Conservation (phyloP, 2,113 vertebrate genomes). For the Petrocephalus zakoni region DNA sequence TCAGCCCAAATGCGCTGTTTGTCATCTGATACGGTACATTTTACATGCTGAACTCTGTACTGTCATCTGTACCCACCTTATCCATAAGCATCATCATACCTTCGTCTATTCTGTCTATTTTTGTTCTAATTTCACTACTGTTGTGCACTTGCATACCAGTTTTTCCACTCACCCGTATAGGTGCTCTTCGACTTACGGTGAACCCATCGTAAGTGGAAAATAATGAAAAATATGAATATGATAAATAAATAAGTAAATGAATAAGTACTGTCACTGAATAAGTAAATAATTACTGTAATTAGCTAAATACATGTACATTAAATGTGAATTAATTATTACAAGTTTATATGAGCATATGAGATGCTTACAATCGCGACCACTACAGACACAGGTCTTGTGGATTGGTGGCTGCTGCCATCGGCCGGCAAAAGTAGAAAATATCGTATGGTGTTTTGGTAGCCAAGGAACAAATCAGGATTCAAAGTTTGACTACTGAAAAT, state of each 20-base stretch:
- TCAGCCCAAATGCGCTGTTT: neutral
- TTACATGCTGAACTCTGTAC: neutral
- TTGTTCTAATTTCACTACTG: neutral
- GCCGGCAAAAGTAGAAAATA: neutral
- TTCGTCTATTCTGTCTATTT: neutral
- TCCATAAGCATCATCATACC: neutral
- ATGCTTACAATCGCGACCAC: neutral
- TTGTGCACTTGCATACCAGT: neutral
- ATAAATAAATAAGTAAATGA: neutral
- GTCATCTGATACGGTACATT: neutral
- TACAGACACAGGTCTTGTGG: neutral
- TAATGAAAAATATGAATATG: neutral
- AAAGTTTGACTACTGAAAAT: neutral
- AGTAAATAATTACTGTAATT: neutral
- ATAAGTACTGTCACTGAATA: neutral
- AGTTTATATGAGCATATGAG: neutral
- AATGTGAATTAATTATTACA: neutral
- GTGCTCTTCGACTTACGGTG: neutral
- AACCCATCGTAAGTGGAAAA: neutral
- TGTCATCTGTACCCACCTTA: neutral
- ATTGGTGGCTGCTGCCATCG: neutral
- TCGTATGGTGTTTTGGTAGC: neutral
- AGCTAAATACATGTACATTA: neutral
- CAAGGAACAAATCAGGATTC: neutral
- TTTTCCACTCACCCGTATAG: neutral